Evolutionary conservation across 2,888 invertebrate genomes (phyloP), one percentile per base, ranked within the genome.

Genomic region (Xanthia icteritia): DNA sequence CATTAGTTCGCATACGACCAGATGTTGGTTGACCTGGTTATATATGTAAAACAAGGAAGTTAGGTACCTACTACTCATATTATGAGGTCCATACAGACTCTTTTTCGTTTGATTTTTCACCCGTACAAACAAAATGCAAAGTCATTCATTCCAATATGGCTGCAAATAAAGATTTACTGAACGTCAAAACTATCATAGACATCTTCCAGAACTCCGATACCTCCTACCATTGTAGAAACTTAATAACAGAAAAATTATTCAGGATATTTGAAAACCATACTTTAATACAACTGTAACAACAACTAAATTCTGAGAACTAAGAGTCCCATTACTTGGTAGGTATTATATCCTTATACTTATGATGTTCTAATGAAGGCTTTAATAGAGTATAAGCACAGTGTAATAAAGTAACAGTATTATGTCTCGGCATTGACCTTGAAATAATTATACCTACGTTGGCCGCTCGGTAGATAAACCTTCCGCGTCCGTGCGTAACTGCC

Each of bases 21-120:
- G 81, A 82, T 82, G 81, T 73, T 56, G 70, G 58, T 39, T 74
- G 81, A 71, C 85, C 82, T 63, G 51, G 36, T 83, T 81, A 51
- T 69, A 51, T 69, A 31, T 23, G 65, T 69, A 23, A 77, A 68
- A 80, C 56, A 77, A 66, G 11, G 31, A 39, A 39, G 39, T 39
- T 70, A 42, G 15, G 42, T 66, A 42, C 20, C 11, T 20, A n/a
- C 42, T 42, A n/a, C 31, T 31, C 11, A n/a, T 51, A 36, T 20
- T 48, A 73, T 39, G 54, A 42, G n/a, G 31, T 63, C 39, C 15
- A 23, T 36, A 11, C 6, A 39, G 3, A 11, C 5, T 23, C 13
- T 17, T 61, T 56, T 58, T 31, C 36, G n/a, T 51, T 61, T n/a
- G 6, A 5, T 45, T 48, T 65, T 66, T 13, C 45, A 27, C 13